Evolutionary conservation across 2,113 vertebrate species (phyloP).

Genomic region (Romanogobio albipinnatus): DNA sequence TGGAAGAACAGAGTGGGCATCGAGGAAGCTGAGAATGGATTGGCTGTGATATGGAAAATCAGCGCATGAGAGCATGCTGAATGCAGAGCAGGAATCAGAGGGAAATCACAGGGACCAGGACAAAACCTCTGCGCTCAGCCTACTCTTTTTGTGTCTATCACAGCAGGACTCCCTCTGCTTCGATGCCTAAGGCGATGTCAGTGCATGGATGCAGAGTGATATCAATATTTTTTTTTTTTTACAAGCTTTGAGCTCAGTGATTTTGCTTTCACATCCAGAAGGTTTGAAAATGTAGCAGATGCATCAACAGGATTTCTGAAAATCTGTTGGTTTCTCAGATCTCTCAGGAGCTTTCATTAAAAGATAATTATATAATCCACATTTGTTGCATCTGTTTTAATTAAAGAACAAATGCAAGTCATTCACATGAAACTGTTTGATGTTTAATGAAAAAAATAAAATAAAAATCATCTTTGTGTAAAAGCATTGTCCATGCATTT

Average conservation of each 20-base stretch:
- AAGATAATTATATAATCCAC: background rate
- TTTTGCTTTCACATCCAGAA: background rate
- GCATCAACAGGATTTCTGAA: background rate
- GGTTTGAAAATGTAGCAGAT: background rate
- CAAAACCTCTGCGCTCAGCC: background rate
- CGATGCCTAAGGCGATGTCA: background rate
- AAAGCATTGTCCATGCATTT: background rate
- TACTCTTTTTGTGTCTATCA: background rate
- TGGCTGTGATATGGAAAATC: conserved; percentile 7
- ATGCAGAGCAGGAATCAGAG: background rate
- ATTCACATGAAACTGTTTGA: conserved; percentile 15
- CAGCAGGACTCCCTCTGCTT: conserved; percentile 13
- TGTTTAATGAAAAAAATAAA: background rate
- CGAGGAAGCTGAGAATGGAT: background rate
- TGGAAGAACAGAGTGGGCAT: conserved; percentile 38
- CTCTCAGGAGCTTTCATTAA: background rate
- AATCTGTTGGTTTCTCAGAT: conserved; percentile 3
- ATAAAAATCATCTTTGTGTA: too few species aligned
- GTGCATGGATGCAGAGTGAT: conserved; percentile 2
- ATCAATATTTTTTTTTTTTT: conserved; percentile 11
- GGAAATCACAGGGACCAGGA: conserved; percentile 12
- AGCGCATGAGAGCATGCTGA: background rate
- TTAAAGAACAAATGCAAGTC: background rate
- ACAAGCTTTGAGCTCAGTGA: conserved; percentile 3
- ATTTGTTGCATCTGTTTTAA: background rate